Conservation (phyloP, 2,888 invertebrate species). For the Conus canariensis region DNA sequence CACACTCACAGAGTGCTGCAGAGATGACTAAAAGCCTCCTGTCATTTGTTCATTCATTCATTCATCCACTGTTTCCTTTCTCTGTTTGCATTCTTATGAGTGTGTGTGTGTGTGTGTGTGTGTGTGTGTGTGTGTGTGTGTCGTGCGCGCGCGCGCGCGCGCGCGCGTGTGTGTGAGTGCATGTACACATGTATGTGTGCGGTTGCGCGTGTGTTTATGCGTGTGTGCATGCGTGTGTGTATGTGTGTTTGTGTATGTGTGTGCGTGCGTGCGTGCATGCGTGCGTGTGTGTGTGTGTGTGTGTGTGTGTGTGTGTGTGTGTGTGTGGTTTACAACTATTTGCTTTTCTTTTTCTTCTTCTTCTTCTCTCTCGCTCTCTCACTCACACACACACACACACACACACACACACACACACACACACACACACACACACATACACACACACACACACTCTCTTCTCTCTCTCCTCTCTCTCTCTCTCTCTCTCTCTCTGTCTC, state of each 20-base stretch:
- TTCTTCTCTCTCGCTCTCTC: too few relatives aligned
- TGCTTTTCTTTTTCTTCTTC: too few relatives aligned
- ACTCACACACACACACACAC: too few relatives aligned
- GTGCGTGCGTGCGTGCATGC: not conserved
- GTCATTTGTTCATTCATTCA: not conserved
- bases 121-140: slow-evolving; percentile 10
- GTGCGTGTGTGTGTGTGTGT: not conserved
- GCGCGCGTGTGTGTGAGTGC: not conserved
- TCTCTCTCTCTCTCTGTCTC: too few relatives aligned
- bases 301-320: slow-evolving; percentile 7
- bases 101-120: not conserved
- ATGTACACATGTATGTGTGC: not conserved
- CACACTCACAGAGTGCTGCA: too few relatives aligned
- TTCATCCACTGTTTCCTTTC: too few relatives aligned
- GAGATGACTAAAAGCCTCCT: too few relatives aligned
- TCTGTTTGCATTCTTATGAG: not conserved
- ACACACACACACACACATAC: too few relatives aligned
- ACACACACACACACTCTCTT: too few relatives aligned
- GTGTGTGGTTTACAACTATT: not conserved
- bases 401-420: too few relatives aligned
- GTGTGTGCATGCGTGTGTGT: slow-evolving; percentile 18
- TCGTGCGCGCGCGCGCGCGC: not conserved
- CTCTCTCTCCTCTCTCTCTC: too few relatives aligned
- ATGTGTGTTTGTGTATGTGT: not conserved
- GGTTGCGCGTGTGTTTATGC: not conserved